phyloP scores from a whole-genome alignment of 1,140 invertebrate species.

The Bombus sylvicola region DNA sequence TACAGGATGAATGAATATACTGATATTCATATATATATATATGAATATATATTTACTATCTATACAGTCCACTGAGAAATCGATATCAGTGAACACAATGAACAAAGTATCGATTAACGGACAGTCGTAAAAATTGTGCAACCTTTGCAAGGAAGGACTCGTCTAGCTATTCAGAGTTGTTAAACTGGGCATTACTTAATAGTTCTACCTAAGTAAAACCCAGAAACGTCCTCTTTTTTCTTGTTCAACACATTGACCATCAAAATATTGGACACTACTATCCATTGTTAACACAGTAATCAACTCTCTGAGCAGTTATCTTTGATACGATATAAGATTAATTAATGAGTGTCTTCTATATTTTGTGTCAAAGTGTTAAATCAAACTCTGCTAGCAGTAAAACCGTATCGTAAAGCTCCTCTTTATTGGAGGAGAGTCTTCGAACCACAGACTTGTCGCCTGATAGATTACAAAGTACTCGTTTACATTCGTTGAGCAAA shows the following conservation, averaged over 20 bases:
- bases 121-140: conserved; percentile 41
- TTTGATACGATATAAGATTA: background rate
- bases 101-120: background rate
- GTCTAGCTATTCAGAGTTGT: conserved; percentile 11
- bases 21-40: too few relatives aligned
- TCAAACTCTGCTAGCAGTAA: background rate
- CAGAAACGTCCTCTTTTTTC: background rate
- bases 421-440: background rate
- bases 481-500: conserved; percentile 59
- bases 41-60: conserved; percentile 14
- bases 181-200: background rate
- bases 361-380: conserved; percentile 4
- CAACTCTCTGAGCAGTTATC: background rate
- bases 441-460: background rate
- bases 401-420: background rate
- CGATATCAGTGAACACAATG: background rate
- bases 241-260: background rate
- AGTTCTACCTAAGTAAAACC: background rate
- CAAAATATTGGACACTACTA: background rate
- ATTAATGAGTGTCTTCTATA: background rate
- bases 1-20: background rate
- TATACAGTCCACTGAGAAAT: background rate
- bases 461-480: conserved; percentile 23
- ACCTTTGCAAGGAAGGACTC: background rate
- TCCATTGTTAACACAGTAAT: background rate